These are phyloP conservation scores for Sipha maydis DNA, from an alignment of 2,888 invertebrate species.

Conservation along the genomic window DNA sequence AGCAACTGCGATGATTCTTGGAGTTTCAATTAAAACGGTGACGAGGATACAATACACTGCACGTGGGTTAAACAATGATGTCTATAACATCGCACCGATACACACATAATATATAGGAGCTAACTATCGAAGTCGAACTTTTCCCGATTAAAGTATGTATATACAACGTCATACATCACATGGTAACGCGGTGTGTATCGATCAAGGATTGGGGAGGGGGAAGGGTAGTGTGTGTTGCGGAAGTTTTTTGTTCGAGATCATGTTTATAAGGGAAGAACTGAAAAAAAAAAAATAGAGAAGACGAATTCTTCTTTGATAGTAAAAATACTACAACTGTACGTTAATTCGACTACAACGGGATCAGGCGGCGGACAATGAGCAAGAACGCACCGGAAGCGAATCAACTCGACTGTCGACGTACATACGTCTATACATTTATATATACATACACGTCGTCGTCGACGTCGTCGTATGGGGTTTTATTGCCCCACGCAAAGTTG, in stretches of 20 bases:
- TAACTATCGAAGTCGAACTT: too few relatives aligned
- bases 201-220: too few relatives aligned
- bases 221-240: neutral
- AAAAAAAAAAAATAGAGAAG: conserved; percentile 10
- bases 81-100: too few relatives aligned
- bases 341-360: conserved; percentile 48
- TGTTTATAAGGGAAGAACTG: neutral
- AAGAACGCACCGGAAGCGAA: conserved; percentile 54
- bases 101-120: too few relatives aligned
- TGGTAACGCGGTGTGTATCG: too few relatives aligned
- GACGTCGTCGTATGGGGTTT: neutral
- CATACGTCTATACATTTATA: neutral
- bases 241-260: conserved; percentile 51
- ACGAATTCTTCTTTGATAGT: conserved; percentile 30
- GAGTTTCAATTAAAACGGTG: too few relatives aligned
- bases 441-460: neutral
- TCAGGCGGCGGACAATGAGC: conserved; percentile 40
- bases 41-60: too few relatives aligned
- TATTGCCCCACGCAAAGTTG: conserved; percentile 31
- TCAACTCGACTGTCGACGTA: conserved; percentile 53
- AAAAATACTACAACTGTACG: conserved; percentile 30
- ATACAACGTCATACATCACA: too few relatives aligned
- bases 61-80: too few relatives aligned
- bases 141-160: too few relatives aligned
- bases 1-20: too few relatives aligned